Conservation (phyloP, 2,113 vertebrate species). For the Lepus timidus region DNA sequence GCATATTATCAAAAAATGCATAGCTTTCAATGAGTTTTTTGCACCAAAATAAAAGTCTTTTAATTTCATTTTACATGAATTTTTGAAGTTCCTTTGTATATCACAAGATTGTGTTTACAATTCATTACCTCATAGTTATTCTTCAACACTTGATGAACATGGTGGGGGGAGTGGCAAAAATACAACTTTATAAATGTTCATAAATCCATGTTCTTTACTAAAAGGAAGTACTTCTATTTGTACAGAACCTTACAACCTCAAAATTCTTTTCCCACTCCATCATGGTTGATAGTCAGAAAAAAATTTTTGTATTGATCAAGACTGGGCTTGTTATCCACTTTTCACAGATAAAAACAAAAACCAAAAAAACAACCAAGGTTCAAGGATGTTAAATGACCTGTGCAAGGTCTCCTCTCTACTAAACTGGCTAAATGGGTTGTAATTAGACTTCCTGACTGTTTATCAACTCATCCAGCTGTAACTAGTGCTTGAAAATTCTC, state of each 20-base stretch:
- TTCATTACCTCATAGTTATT: background rate
- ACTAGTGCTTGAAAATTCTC: background rate
- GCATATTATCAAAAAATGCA: too few species aligned
- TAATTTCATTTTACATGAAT: too few species aligned
- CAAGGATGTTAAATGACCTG: background rate
- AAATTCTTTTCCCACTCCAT: background rate
- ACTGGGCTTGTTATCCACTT: background rate
- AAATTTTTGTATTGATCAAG: background rate
- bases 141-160: slow-evolving; percentile 7
- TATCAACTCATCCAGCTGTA: background rate
- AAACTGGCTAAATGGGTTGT: background rate
- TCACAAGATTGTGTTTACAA: background rate
- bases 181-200: background rate
- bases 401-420: background rate
- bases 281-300: background rate
- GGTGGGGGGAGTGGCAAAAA: background rate
- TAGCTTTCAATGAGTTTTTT: too few species aligned
- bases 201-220: background rate
- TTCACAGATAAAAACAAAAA: background rate
- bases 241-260: slow-evolving; percentile 4
- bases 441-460: background rate
- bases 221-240: slow-evolving; percentile 12
- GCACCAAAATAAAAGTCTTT: too few species aligned
- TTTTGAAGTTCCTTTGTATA: background rate
- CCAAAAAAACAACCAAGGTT: background rate